Evolutionary conservation across 2,888 invertebrate species (phyloP), one percentile per base, ranked within the genome.

Genomic region (Tetranychus truncatus): DNA sequence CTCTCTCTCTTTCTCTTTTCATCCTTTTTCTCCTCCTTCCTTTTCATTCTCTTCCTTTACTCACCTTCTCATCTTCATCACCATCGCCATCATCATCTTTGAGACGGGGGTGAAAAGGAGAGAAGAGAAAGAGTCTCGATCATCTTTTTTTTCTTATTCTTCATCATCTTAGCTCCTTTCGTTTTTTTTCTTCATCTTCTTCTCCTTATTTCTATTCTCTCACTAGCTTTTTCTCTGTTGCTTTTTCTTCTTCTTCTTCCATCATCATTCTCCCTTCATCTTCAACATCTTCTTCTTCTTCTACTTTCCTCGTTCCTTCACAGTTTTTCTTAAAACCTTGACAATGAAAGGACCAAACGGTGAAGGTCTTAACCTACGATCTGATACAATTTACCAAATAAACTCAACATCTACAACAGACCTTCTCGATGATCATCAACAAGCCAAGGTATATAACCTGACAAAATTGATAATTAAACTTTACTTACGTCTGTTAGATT

Each of bases 1-100:
- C 44, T 1, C 18, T 45, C 72, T 72, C 72, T 45, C 72, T 72
- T 45, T 24, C 11, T 21, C 21, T 21, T 11, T 69, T 24, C 24
- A 20, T 69, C 67, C 3, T 21, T 67, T 21, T 67, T 24, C 24
- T 24, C 24, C 72, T 72, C 72, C 72, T 72, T 24, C 24, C 72
- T 72, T n/a, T 24, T 24, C 72, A 21, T 21, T 67, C 67, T n/a
- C 67, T 21, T 72, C n/a, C 15, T 45, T 20, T 46, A 24, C 45
- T 44, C 34, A 9, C 15, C 45, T 46, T 72, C n/a, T 72, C 44
- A n/a, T 15, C 46, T 44, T 24, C 44, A 11, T 72, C n/a, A 44
- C 72, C n/a, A 20, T 72, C 34, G 24, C 44, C 21, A 71, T 24
- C 71, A 24, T 24, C 11, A 15, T 15, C 71, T 71, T 20, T 8